These are phyloP conservation scores for Parotia lawesii DNA, from an alignment of 2,113 vertebrate genomes.

Conservation along the genomic window DNA sequence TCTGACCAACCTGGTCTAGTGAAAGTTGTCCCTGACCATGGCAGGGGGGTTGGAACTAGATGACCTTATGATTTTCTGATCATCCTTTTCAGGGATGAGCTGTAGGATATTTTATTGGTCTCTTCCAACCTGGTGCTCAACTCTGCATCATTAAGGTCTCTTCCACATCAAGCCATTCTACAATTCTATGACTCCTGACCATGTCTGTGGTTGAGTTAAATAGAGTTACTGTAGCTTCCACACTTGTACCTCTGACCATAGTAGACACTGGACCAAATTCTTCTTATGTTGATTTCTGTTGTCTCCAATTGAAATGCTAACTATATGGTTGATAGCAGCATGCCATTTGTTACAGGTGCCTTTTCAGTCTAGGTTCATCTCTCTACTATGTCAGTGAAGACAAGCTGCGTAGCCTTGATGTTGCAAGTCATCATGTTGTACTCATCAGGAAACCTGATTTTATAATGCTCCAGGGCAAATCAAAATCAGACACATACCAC, in stretches of 20 bases:
- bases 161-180: neutral
- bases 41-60: neutral
- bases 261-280: neutral
- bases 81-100: neutral
- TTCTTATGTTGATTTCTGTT: neutral
- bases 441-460: neutral
- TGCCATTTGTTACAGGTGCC: neutral
- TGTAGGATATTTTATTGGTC: neutral
- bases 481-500: neutral
- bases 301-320: neutral
- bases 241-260: neutral
- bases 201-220: neutral
- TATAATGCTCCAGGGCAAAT: neutral
- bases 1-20: neutral
- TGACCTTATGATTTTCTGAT: neutral
- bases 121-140: neutral
- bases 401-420: neutral
- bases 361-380: neutral
- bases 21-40: neutral
- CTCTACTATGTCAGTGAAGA: neutral
- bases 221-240: neutral
- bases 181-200: neutral
- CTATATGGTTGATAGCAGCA: accelerated
- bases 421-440: neutral
- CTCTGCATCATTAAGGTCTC: neutral